Base-by-base conservation (phyloP, 2,113 vertebrate species). In the Actenoides lindsayi region DNA sequence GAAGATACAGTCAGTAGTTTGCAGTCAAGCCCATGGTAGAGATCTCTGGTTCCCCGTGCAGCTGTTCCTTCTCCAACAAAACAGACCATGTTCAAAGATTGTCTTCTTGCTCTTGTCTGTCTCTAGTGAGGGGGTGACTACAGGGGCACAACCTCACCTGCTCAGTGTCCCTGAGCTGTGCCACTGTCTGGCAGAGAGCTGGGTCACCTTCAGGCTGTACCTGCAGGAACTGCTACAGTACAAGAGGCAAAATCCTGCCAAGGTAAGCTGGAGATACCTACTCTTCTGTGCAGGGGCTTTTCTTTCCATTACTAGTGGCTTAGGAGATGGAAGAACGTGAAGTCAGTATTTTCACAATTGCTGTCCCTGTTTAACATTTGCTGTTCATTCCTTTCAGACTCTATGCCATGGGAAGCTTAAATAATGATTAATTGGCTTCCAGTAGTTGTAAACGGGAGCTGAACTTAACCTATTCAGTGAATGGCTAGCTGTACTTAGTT, bases 171-270 rank as follows among this genome's bases (percentile, higher is more conserved):
- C 98, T 13, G 99, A 99, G 97, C 98, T 99, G 90, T 99, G 99
- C 97, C 99, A 99, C 96, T 99, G 99, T 97, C 98, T 99, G 95
- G 99, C 99, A 44, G 99, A 99, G 97, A 99, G 99, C 98, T 99
- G 99, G 98, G 97, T 99, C 98, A 99, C 99, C 97, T 99, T 98
- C 97, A 98, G 98, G 92, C 98, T 99, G 81, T 99, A 99, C 96
- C 97, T 99, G 93, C 99, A 99, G 97, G 99, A 99, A 97, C 98
- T 98, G 98, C 98, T 99, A 91, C 99, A 99, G 97, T 99, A 99
- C 98, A 99, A 99, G 96, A 98, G 96, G 60, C 99, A 99, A 97
- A 99, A 99, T 97, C 99, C 99, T 33, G 99, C 99, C 95, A 99
- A 99, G 99, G 99, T 99, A 97, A 95, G 70, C 59, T 94, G 63